Conservation (phyloP, 2,888 invertebrate species). For the Hermodice carunculata region DNA sequence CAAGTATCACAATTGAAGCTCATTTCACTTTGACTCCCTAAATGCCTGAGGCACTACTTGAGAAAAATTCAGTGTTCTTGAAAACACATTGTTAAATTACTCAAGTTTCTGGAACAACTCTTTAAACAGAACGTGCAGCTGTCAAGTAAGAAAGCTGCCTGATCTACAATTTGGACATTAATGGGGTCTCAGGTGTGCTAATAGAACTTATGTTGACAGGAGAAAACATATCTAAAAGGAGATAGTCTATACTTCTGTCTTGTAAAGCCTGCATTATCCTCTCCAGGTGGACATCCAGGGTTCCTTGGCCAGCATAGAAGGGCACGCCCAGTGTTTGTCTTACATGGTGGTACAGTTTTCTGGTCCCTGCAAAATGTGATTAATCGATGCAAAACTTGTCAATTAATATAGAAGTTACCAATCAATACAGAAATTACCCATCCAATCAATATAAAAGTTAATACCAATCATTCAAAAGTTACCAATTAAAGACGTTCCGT, state of each 20-base stretch:
- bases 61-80: no score
- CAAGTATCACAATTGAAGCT: no score
- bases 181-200: no score
- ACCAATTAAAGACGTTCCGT: no score
- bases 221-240: constrained; percentile 9
- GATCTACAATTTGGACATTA: no score
- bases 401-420: background rate
- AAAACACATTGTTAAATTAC: no score
- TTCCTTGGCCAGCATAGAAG: constrained; percentile 27
- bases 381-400: background rate
- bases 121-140: no score
- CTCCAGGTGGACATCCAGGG: constrained; percentile 27
- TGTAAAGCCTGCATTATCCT: constrained; percentile 26
- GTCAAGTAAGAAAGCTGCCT: no score
- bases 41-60: no score
- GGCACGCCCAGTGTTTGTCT: constrained; percentile 20
- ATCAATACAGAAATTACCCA: background rate
- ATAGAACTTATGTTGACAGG: background rate
- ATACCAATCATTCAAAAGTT: no score
- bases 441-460: background rate
- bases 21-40: no score
- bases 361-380: constrained; percentile 32
- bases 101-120: no score
- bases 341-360: constrained; percentile 24
- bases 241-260: background rate